Evolutionary conservation across 1,140 invertebrate species (phyloP), one percentile per base, ranked within the genome.

Genomic region (Geopemphigus sp.): DNA sequence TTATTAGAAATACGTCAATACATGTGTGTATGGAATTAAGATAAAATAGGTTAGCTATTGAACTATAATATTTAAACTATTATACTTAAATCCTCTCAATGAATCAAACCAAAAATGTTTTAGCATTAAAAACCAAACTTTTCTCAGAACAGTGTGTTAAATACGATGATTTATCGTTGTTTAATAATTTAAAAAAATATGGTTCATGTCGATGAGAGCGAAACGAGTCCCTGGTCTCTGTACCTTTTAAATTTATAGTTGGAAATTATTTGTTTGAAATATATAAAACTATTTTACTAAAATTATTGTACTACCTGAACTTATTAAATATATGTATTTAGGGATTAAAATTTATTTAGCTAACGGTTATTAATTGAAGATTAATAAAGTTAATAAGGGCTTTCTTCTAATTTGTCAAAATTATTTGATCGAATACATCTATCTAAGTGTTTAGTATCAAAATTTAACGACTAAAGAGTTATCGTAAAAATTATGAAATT

Each of bases 381-480:
- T 53, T 24, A 70, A 53, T 70, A 53, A 70, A 70, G 50, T 10
- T 8, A 11, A 22, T 24, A 68, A 66, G 0, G 45, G 3, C 17
- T 53, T 53, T 11, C 0, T 19, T 26, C 22, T 19, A 53, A 53
- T 29, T 26, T 53, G 6, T 70, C 17, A 0, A 53, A 26, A 39
- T 50, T 4, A 12, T 53, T 70, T 15, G 8, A 70, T 6, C 15
- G 24, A 70, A 26, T 53, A 17, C 8, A 39, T 8, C 8, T 4
- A 39, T 8, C 8, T 19, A 53, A 70, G 12, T 53, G 2, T 29
- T 53, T 70, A 24, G 14, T 70, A 53, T 70, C 0, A 53, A 70
- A 26, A 26, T n/a, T n/a, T n/a, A n/a, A 45, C 53, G 22, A 70
- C 50, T 70, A 53, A 70, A 53, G n/a, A 47, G 39, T 68, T 47